These are phyloP conservation scores for Mythimna vitellina DNA, from an alignment of 2,888 invertebrate species.

Conservation along the genomic window DNA sequence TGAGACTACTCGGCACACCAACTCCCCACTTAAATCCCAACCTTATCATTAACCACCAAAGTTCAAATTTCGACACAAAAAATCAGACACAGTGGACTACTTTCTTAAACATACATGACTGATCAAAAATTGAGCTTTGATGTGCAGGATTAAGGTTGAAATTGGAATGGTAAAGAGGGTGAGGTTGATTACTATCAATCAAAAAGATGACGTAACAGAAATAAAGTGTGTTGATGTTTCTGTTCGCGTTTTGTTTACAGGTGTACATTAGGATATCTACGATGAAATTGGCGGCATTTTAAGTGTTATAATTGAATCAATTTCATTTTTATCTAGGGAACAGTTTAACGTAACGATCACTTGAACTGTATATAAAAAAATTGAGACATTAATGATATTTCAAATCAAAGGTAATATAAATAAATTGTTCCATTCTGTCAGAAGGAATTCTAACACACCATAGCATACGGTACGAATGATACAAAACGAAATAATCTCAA, in stretches of 20 bases:
- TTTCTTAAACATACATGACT: conserved; percentile 17
- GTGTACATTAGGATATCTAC: conserved; percentile 30
- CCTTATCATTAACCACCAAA: conserved; percentile 17
- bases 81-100: conserved; percentile 6
- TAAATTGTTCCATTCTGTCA: too few relatives aligned
- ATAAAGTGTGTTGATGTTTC: conserved; percentile 49
- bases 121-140: conserved; percentile 9
- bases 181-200: conserved; percentile 56
- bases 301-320: not conserved
- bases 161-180: conserved; percentile 17
- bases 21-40: conserved; percentile 22
- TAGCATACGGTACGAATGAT: too few relatives aligned
- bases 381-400: too few relatives aligned
- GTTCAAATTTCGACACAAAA: conserved; percentile 24
- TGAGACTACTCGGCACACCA: conserved; percentile 29
- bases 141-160: conserved; percentile 18
- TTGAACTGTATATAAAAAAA: too few relatives aligned
- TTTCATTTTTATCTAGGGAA: not conserved
- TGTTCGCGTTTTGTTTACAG: conserved; percentile 48
- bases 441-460: too few relatives aligned
- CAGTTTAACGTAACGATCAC: not conserved
- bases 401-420: too few relatives aligned
- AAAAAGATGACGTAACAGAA: conserved; percentile 51
- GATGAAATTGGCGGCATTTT: conserved; percentile 6
- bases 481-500: too few relatives aligned